Evolutionary conservation across 2,888 invertebrate genomes (phyloP).

Genomic region (Hyposoter didymator): DNA sequence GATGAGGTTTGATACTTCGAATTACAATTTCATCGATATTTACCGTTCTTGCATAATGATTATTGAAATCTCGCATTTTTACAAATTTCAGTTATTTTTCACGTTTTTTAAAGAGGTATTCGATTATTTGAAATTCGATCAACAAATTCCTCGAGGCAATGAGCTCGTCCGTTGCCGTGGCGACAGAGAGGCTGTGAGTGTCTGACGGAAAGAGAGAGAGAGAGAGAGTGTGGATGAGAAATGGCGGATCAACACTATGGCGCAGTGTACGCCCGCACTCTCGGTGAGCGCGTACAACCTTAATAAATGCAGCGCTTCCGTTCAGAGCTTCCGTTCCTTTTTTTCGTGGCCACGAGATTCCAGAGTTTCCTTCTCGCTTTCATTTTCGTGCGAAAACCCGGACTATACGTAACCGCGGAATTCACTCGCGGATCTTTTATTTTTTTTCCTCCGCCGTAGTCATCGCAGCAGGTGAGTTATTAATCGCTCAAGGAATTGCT

Average conservation of each 20-base stretch:
- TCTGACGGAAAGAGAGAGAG: not conserved
- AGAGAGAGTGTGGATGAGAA: conserved; percentile 22
- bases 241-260: conserved; percentile 71
- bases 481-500: not conserved
- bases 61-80: not conserved
- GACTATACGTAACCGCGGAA: conserved; percentile 26
- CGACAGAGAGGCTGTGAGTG: conserved; percentile 35
- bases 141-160: not conserved
- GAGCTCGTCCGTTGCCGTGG: not conserved
- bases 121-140: not conserved
- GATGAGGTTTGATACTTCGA: not conserved
- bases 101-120: not conserved
- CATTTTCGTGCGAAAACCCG: conserved; percentile 21
- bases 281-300: conserved; percentile 63
- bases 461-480: conserved; percentile 6
- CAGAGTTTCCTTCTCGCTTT: conserved; percentile 35
- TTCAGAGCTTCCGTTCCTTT: conserved; percentile 75
- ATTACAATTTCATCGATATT: not conserved
- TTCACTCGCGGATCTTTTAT: conserved; percentile 14
- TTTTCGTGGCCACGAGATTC: conserved; percentile 69
- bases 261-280: conserved; percentile 67
- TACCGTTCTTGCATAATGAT: not conserved
- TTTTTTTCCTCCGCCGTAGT: not conserved
- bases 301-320: conserved; percentile 80
- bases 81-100: not conserved